Evolutionary conservation across 2,888 invertebrate genomes (phyloP).

Genomic region (Lathronympha strigana): DNA sequence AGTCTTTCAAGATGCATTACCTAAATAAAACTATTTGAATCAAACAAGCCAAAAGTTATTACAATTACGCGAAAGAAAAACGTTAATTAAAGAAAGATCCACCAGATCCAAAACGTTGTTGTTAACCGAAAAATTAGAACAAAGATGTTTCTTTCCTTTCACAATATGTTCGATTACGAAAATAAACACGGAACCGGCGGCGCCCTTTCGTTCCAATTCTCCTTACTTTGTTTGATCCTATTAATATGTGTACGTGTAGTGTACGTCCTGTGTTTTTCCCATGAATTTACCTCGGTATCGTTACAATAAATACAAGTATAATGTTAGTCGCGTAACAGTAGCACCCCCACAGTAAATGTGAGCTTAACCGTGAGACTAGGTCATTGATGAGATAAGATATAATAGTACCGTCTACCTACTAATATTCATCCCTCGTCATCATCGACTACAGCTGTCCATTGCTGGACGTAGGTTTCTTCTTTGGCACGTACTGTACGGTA

Average conservation of each 20-base stretch:
- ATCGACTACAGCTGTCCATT: too few relatives aligned
- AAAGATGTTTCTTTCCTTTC: constrained; percentile 52
- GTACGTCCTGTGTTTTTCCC: background rate
- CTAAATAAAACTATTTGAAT: too few relatives aligned
- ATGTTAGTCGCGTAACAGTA: too few relatives aligned
- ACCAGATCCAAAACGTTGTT: constrained; percentile 44
- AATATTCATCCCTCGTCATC: too few relatives aligned
- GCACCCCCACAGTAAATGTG: too few relatives aligned
- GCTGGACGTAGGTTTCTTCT: too few relatives aligned
- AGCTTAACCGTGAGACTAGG: too few relatives aligned
- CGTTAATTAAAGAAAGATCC: too few relatives aligned
- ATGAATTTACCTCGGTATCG: background rate
- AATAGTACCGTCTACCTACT: too few relatives aligned
- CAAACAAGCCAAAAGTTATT: constrained; percentile 47
- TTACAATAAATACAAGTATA: background rate
- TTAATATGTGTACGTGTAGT: background rate
- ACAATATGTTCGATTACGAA: constrained; percentile 56
- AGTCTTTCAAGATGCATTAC: too few relatives aligned
- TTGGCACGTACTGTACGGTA: too few relatives aligned
- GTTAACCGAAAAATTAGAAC: constrained; percentile 46
- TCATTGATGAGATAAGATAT: too few relatives aligned
- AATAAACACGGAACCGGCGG: constrained; percentile 52
- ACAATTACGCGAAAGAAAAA: background rate
- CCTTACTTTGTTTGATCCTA: background rate
- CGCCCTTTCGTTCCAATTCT: constrained; percentile 26